These are phyloP conservation scores for Leucania comma DNA, from an alignment of 2,888 invertebrate species.

Conservation along the genomic window DNA sequence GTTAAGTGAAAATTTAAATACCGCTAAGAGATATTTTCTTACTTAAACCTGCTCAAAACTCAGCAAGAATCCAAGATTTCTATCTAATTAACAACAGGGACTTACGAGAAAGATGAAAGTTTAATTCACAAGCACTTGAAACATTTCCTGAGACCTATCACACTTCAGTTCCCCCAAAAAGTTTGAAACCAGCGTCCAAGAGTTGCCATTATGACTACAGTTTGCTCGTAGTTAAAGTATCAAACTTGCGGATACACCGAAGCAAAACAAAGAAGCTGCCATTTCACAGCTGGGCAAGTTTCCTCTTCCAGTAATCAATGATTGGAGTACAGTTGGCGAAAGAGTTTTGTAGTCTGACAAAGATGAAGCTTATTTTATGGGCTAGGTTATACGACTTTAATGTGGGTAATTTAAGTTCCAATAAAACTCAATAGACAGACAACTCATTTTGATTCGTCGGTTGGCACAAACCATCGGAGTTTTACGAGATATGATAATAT, in stretches of 20 bases:
- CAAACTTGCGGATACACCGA: constrained; percentile 41
- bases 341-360: background rate
- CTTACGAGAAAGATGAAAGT: constrained; percentile 40
- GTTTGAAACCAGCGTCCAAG: constrained; percentile 26
- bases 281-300: constrained; percentile 55
- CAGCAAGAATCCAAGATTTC: constrained; percentile 25
- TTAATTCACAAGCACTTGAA: constrained; percentile 31
- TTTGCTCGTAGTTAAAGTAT: constrained; percentile 38
- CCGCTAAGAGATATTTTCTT: constrained; percentile 10
- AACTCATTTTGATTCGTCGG: background rate
- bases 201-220: constrained; percentile 46
- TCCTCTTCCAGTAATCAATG: constrained; percentile 53
- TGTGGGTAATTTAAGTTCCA: background rate
- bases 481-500: background rate
- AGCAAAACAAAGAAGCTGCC: constrained; percentile 49
- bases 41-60: constrained; percentile 23
- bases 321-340: constrained; percentile 39
- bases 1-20: constrained; percentile 12
- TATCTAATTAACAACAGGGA: constrained; percentile 33
- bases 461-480: background rate
- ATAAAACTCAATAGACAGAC: background rate
- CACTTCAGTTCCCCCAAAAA: constrained; percentile 50
- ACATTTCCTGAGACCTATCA: constrained; percentile 45
- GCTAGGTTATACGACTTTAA: no score
- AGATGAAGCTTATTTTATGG: background rate